phyloP scores from a whole-genome alignment of 2,888 invertebrate species.

The Stenotaenia linearis region DNA sequence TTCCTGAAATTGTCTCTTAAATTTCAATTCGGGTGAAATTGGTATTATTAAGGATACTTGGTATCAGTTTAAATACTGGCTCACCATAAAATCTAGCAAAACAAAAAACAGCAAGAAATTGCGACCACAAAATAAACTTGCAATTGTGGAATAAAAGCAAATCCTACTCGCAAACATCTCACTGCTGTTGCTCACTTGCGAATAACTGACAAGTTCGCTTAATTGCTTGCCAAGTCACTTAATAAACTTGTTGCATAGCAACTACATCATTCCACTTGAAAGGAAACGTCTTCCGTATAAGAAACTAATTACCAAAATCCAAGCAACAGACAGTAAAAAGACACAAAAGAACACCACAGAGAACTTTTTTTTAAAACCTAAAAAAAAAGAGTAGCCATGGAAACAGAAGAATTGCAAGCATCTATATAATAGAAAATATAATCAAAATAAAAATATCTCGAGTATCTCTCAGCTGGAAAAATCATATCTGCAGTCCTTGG shows the following conservation, averaged over 20 bases:
- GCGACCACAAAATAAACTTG: neutral
- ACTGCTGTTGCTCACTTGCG: neutral
- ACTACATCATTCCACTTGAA: slow-evolving; percentile 15
- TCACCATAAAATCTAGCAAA: too few relatives aligned
- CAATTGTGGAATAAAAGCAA: neutral
- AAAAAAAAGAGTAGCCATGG: neutral
- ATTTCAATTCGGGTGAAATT: too few relatives aligned
- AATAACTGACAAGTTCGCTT: slow-evolving; percentile 6
- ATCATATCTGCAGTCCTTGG: neutral
- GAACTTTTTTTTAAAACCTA: neutral
- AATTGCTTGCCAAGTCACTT: slow-evolving; percentile 10
- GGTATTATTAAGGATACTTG: too few relatives aligned
- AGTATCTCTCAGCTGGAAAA: neutral
- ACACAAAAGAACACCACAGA: neutral
- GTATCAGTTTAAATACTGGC: too few relatives aligned
- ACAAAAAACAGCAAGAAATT: too few relatives aligned
- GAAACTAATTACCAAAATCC: slow-evolving; percentile 19
- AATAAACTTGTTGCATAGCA: slow-evolving; percentile 15
- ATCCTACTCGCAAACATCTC: neutral
- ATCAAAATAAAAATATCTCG: neutral
- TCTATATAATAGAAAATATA: neutral
- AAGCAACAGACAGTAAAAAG: neutral
- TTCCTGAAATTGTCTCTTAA: too few relatives aligned
- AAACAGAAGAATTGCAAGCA: neutral
- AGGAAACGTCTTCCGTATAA: neutral